Evolutionary conservation across 2,888 invertebrate species (phyloP), one percentile per base, ranked within the genome.

Genomic region (Plemyria rubiginata): DNA sequence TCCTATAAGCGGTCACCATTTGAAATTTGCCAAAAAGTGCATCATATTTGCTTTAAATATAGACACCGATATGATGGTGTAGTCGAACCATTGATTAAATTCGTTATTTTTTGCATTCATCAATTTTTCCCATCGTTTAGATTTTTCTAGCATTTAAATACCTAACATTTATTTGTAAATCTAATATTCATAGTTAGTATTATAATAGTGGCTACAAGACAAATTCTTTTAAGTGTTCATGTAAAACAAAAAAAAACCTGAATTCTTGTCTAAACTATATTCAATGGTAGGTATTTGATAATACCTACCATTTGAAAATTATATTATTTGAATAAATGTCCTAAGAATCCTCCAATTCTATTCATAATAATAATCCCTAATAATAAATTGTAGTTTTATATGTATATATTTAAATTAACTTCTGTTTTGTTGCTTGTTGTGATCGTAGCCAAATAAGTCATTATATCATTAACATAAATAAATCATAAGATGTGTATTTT

Each of bases 181-280:
- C 11, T 38, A 2, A 8, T 38, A 11, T 8, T 11, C 9, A 38
- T 4, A 38, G 6, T 11, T 38, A 38, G 36, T 38, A 4, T 32
- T 32, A 32, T 32, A n/a, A 3, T 38, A 38, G 36, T 38, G 11
- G 36, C 16, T 48, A 54, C 48, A 60, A 60, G 63, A 55, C 63
- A 52, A 64, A 64, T 59, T 64, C 63, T 64, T 64, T 7, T 52
- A 52, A 55, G 55, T 64, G 54, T 55, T 51, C 50, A 51, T 28
- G 28, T 54, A 41, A n/a, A n/a, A n/a, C n/a, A n/a, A n/a, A n/a
- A n/a, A n/a, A n/a, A n/a, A n/a, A n/a, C n/a, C n/a, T n/a, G n/a
- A n/a, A n/a, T n/a, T n/a, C n/a, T n/a, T n/a, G n/a, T n/a, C n/a
- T n/a, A n/a, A 55, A 40, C 13, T 45, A 41, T 1, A 48, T 11